Evolutionary conservation across 2,113 vertebrate genomes (phyloP), one percentile per base, ranked within the genome.

Genomic region (Puntigrus tetrazona): DNA sequence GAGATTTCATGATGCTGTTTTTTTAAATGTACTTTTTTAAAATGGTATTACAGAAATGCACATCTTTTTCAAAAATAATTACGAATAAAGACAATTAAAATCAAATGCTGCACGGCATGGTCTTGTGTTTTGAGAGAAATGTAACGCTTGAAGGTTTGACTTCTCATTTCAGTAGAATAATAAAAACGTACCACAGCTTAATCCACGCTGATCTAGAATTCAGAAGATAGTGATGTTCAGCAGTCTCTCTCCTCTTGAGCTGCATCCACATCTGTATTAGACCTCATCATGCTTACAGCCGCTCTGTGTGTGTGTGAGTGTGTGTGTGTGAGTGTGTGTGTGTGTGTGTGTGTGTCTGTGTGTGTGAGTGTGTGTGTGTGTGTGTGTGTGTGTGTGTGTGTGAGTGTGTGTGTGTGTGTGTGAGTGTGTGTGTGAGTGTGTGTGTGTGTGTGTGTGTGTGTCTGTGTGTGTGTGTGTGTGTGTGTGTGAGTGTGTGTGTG

Each of bases 201-300:
- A 57, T 55, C 52, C 57, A 38, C 8, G 5, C 47, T 76, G 73
- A 31, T 75, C 29, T 57, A 57, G 57, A 22, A 18, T 31, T 34
- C 5, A 3, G 34, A 10, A 10, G 3, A 0, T 52, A 47, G 1
- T 22, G n/a, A 34, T 77, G 31, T 57, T 55, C n/a, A 57, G 9
- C 73, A 31, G 20, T 38, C 27, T 34, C 29, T 36, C 55, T 47
- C 52, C 29, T 20, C 14, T 50, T 76, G 75, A 57, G 25, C 75
- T 78, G 6, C 22, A 16, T 77, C 31, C 11, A 38, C 11, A 18
- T 34, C 29, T 22, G 9, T 3, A 31, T 57, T n/a, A 57, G 38
- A 50, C 59, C 31, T 57, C 70, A 38, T 36, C 25, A 73, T 73
- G 18, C 73, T 83, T 61, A 73, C 38, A 29, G 18, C 69, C 20